phyloP scores from a whole-genome alignment of 2,113 vertebrate species.

The Protomyctophum bolini region DNA sequence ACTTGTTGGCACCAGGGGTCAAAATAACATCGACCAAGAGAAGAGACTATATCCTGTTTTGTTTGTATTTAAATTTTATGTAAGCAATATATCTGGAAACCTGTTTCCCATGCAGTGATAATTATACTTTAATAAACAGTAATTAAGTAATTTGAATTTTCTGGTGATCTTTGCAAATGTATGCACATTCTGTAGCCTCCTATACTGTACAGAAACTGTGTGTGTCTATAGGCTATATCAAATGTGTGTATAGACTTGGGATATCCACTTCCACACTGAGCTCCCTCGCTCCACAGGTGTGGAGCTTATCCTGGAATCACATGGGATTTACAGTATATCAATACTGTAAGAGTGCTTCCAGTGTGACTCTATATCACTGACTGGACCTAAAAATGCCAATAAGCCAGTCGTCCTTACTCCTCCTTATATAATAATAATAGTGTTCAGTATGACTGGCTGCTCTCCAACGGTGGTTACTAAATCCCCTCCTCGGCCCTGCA shows the following conservation, averaged over 20 bases:
- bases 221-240: too few relatives aligned
- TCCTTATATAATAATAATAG: too few relatives aligned
- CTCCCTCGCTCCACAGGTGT: neutral
- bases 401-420: neutral
- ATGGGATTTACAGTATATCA: neutral
- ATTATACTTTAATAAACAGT: too few relatives aligned
- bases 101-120: too few relatives aligned
- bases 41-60: neutral
- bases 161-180: too few relatives aligned
- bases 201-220: too few relatives aligned
- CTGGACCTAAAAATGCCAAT: neutral
- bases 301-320: neutral
- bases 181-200: too few relatives aligned
- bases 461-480: neutral
- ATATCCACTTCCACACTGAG: neutral
- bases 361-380: neutral
- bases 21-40: conserved; percentile 3
- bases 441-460: neutral
- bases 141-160: too few relatives aligned
- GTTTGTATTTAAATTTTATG: too few relatives aligned
- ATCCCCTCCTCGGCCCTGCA: neutral
- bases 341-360: neutral
- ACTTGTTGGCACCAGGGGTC: conserved; percentile 10
- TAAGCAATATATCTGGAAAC: too few relatives aligned
- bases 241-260: neutral